Percentiles rank a stretch among this genome's conserved stretches.
Conservation (phyloP, 1,140 invertebrate species). For the Pseudobourletiella spinata region DNA sequence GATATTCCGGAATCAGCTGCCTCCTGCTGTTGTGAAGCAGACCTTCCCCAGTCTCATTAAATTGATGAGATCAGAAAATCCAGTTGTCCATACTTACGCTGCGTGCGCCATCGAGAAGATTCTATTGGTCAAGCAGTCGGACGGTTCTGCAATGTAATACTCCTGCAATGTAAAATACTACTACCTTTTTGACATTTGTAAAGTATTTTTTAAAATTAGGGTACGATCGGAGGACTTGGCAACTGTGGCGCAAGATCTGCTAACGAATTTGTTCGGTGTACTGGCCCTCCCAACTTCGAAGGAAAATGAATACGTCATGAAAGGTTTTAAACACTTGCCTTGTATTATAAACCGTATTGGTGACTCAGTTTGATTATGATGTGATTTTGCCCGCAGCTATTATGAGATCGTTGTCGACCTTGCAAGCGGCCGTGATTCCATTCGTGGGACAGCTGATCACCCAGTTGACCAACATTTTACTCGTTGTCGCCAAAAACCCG, state of each 20-base stretch:
- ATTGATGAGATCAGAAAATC: conserved; percentile 56
- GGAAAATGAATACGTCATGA: conserved; percentile 97
- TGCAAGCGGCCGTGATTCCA: conserved; percentile 73
- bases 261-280: conserved; percentile 64
- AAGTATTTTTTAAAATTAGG: conserved; percentile 47
- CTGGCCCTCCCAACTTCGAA: conserved; percentile 61
- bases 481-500: conserved; percentile 83
- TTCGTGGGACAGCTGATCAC: conserved; percentile 67
- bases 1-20: conserved; percentile 84
- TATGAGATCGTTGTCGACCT: conserved; percentile 72
- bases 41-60: conserved; percentile 69
- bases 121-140: conserved; percentile 56
- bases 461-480: conserved; percentile 73
- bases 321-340: too few species aligned
- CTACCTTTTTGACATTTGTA: too few species aligned
- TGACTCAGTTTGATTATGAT: neutral
- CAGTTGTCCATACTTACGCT: conserved; percentile 90
- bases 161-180: too few species aligned
- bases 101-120: conserved; percentile 85
- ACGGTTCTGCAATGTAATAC: conserved; percentile 50
- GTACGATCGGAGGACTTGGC: conserved; percentile 50
- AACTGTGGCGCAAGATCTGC: conserved; percentile 54
- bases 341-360: too few species aligned
- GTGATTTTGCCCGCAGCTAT: conserved; percentile 54
- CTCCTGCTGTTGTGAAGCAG: conserved; percentile 61